Conservation (phyloP, 2,113 vertebrate species). For the Lipophrys pholis region DNA sequence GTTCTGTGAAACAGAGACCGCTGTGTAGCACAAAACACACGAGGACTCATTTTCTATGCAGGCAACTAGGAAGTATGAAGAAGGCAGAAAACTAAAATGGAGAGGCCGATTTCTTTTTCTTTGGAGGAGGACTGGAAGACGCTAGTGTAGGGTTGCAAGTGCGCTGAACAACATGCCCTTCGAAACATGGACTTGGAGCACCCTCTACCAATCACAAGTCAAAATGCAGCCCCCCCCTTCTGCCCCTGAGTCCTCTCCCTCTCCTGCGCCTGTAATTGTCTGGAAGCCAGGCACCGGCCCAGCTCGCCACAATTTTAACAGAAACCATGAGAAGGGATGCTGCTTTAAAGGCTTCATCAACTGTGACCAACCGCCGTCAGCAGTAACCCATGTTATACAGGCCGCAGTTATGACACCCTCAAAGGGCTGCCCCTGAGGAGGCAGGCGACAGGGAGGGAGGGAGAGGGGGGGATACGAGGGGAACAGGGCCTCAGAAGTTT, state of each 20-base stretch:
- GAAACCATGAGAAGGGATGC: slow-evolving; percentile 88
- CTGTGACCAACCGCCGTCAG: slow-evolving; percentile 89
- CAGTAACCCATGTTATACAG: slow-evolving; percentile 96
- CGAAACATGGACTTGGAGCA: slow-evolving; percentile 87
- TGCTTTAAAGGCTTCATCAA: slow-evolving; percentile 94
- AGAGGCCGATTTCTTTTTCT: slow-evolving; percentile 64
- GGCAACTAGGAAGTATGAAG: slow-evolving; percentile 50
- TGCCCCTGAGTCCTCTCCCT: slow-evolving; percentile 27
- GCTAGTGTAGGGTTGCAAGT: slow-evolving; percentile 28
- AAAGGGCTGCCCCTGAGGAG: slow-evolving; percentile 92
- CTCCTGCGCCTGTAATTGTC: slow-evolving; percentile 56
- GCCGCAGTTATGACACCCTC: slow-evolving; percentile 92
- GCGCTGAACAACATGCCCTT: neutral
- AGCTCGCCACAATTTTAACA: slow-evolving; percentile 84
- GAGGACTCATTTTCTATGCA: slow-evolving; percentile 79
- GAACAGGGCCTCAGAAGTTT: slow-evolving; percentile 95
- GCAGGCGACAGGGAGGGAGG: slow-evolving; percentile 85
- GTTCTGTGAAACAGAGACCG: slow-evolving; percentile 37
- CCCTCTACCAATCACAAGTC: slow-evolving; percentile 89
- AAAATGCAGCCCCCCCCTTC: slow-evolving; percentile 80
- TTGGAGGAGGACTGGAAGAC: slow-evolving; percentile 5
- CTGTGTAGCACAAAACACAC: slow-evolving; percentile 37
- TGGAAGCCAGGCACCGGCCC: slow-evolving; percentile 67
- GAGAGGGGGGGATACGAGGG: slow-evolving; percentile 82
- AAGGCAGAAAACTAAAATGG: slow-evolving; percentile 77